Base-by-base conservation (phyloP, 2,797 vertebrate species). In the Lepus oiostolus region DNA sequence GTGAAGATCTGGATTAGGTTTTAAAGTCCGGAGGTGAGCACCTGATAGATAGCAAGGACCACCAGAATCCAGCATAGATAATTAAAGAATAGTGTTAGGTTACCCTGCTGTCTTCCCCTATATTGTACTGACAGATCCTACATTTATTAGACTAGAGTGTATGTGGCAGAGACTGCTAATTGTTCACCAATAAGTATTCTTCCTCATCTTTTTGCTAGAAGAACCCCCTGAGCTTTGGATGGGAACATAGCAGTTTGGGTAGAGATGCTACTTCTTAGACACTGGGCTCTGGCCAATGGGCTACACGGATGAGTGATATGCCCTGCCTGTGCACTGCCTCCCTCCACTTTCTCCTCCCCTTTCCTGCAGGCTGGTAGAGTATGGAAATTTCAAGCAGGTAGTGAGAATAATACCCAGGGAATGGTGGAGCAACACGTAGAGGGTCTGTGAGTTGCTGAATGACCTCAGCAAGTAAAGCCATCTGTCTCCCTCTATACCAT, bases 11-110 rank as follows among this genome's bases (percentile, higher is more conserved):
- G 72, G 17, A 16, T 32, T 50, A 58, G 3, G 24, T 79, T 88
- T 70, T 8, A 28, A 62, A 88, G 52, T 38, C 60, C 74, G 17
- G 52, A 32, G 70, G 5, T 83, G 10, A 83, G 8, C 19, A 81
- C 67, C 63, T 89, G 67, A 13, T n/a, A 35, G 35, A 54, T 63
- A 82, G 30, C 22, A 65, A 75, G 10, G 32, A 58, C 26, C 42
- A 83, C 52, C 24, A 67, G 54, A 90, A 26, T 82, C 76, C 63
- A 54, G 50, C 54, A 82, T 76, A 84, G 24, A 88, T 85, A 63
- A 26, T 5, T 65, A 17, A 95, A 86, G 70, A 92, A 2, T 67
- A 22, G 32, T 58, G 52, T 47, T 24, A n/a, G 5, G 16, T 24
- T 19, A 26, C 88, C 32, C 26, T 16, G 60, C 65, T 62, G 65